A percentile compares a stretch with the other conserved stretches of the same genome.
Conservation (phyloP, 2,113 vertebrate genomes). For the Lathamus discolor region DNA sequence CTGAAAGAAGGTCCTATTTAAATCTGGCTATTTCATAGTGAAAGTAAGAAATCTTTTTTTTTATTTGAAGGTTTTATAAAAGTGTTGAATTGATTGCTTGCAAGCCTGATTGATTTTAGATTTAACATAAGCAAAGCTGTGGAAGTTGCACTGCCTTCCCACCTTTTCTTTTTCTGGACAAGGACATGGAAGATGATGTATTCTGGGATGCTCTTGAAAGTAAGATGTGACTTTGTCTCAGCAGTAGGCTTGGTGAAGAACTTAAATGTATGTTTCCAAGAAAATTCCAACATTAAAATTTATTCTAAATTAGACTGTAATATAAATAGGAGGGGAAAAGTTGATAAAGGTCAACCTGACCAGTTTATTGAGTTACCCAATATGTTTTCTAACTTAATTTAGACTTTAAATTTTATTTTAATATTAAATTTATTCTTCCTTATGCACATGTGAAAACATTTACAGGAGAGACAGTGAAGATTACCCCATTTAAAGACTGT, state of each 20-base stretch:
- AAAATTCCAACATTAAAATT: background rate
- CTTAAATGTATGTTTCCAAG: background rate
- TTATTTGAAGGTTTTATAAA: background rate
- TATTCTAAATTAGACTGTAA: background rate
- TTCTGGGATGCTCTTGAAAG: background rate
- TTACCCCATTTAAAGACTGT: background rate
- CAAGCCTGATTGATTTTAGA: background rate
- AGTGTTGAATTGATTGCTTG: background rate
- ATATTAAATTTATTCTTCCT: background rate
- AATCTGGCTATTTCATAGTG: background rate
- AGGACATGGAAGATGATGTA: background rate
- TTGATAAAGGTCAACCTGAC: background rate
- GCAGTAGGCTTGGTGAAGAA: background rate
- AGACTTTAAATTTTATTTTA: background rate
- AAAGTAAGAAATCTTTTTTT: conserved; percentile 1
- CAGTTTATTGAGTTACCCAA: background rate
- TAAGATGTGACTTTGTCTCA: background rate
- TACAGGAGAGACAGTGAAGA: background rate
- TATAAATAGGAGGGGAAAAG: background rate
- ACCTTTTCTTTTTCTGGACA: background rate
- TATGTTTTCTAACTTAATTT: background rate
- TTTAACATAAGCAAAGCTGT: background rate
- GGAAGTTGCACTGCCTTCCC: background rate
- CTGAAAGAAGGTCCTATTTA: background rate
- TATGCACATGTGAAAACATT: background rate